Base-by-base conservation (phyloP, 2,888 invertebrate species). In the Tenthredo scrophulariae region DNA sequence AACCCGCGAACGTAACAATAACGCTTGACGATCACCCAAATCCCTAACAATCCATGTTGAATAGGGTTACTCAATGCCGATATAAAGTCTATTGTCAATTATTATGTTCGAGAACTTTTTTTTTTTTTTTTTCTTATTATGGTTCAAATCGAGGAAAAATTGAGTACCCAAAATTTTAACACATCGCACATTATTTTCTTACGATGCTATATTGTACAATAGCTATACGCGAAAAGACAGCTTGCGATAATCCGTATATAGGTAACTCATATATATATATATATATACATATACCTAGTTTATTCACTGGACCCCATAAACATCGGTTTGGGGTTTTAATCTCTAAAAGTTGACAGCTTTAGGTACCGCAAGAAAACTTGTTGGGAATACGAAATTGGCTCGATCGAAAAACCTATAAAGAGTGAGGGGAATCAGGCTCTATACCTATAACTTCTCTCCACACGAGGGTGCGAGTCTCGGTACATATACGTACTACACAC, bases 21-120 rank as follows among this genome's bases (percentile, higher is more conserved):
- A 80, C 58, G 74, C 62, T 22, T 13, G n/a, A 62, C 62, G 58
- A 74, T 74, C 74, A 74, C 50, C 80, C 22, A 62, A 80, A 80
- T 80, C 80, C 79, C n/a, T 9, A 79, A 79, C 54, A 62, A 79
- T 58, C 26, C 79, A 54, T 79, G n/a, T 37, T 37, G 22, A 37
- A 40, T 15, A 18, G 46, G 62, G 80, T 29, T 50, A 40, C 80
- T 80, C 37, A 62, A 40, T 80, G 18, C 77, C n/a, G 29, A 74
- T 77, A 9, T 37, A 77, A 77, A 77, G 40, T 74, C 77, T 50
- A 77, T 77, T 77, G 77, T 54, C 29, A 54, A 77, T 77, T 54
- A 77, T 77, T 77, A 54, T 54, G 77, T 77, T 15, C 72, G 22
- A 22, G 43, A 26, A 22, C 10, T 43, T 40, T 13, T 26, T 10